phyloP scores from a whole-genome alignment of 1,140 invertebrate species.

The Idris sp. region DNA sequence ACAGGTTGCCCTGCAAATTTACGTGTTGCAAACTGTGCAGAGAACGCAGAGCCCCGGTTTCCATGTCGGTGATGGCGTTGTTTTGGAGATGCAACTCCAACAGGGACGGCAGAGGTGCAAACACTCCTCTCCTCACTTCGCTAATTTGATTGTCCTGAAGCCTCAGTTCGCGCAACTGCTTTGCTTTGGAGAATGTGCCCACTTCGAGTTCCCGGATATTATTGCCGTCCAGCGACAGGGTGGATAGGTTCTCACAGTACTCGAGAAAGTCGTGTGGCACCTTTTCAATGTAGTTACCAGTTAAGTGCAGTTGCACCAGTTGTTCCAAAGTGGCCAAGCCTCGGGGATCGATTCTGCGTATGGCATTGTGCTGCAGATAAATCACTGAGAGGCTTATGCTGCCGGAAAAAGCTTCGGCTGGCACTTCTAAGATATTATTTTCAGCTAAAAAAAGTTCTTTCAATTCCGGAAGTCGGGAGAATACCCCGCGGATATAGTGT shows the following conservation, averaged over 20 bases:
- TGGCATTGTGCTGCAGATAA: conserved; percentile 92
- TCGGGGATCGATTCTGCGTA: conserved; percentile 85
- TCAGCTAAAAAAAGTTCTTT: conserved; percentile 91
- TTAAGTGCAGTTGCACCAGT: conserved; percentile 89
- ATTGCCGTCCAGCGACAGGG: conserved; percentile 94
- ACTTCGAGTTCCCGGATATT: conserved; percentile 88
- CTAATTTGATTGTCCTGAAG: conserved; percentile 90
- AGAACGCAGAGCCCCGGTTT: conserved; percentile 89
- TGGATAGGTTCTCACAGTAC: conserved; percentile 85
- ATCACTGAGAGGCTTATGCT: conserved; percentile 87
- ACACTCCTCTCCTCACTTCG: conserved; percentile 86
- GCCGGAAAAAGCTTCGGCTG: conserved; percentile 88
- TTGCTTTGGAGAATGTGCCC: conserved; percentile 86
- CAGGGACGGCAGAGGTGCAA: conserved; percentile 87
- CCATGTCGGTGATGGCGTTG: conserved; percentile 89
- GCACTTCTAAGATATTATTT: conserved; percentile 92
- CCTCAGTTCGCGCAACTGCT: conserved; percentile 88
- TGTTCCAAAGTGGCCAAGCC: conserved; percentile 85
- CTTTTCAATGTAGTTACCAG: conserved; percentile 89
- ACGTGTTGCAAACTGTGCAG: conserved; percentile 91
- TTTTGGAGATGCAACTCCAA: conserved; percentile 92
- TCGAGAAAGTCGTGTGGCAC: conserved; percentile 87
- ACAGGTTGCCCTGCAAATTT: conserved; percentile 89
- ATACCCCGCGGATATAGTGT: conserved; percentile 89
- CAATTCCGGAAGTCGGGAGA: conserved; percentile 86